Percentiles rank a stretch among this genome's conserved stretches.
Conservation (phyloP, 2,888 invertebrate genomes). For the Aromia moschata region DNA sequence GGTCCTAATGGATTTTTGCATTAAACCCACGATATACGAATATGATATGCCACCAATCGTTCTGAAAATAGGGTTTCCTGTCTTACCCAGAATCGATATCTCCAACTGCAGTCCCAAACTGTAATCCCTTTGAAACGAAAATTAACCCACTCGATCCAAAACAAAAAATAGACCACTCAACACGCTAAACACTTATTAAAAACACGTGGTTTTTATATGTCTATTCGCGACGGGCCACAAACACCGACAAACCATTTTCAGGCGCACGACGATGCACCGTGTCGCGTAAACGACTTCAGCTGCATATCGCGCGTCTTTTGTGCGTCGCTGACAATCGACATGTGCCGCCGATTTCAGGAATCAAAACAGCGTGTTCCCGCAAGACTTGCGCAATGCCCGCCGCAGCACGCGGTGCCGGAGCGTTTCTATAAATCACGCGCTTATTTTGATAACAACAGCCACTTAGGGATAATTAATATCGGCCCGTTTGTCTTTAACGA, state of each 20-base stretch:
- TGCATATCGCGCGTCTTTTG: slow-evolving; percentile 2
- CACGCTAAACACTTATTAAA: too few species aligned
- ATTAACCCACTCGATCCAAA: too few species aligned
- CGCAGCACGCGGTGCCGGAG: slow-evolving; percentile 12
- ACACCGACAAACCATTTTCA: too few species aligned
- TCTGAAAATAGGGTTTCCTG: not conserved
- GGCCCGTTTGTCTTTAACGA: too few species aligned
- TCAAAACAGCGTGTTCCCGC: slow-evolving; percentile 54
- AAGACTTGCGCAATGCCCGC: slow-evolving; percentile 50
- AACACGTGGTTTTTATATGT: too few species aligned
- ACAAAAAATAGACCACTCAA: too few species aligned
- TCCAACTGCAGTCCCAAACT: not conserved
- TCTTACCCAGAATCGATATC: not conserved
- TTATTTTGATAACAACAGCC: not conserved
- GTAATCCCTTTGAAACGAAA: not conserved
- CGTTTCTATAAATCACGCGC: not conserved
- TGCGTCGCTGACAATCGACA: slow-evolving; percentile 22
- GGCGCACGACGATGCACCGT: not conserved
- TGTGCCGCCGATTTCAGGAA: slow-evolving; percentile 44
- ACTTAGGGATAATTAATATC: too few species aligned
- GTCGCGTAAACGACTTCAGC: not conserved
- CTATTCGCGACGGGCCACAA: too few species aligned
- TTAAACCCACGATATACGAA: too few species aligned
- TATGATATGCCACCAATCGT: too few species aligned
- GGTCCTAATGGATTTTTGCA: too few species aligned